phyloP scores from a whole-genome alignment of 2,113 vertebrate species.

The Pan troglodytes region NHGRI_mPanTro3-v2.1_pri NC_072416.2:68333501-68334000 shows the following conservation, averaged over 20 bases:
- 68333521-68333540: too few species aligned
- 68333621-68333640: conserved; percentile 9
- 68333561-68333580: too few species aligned
- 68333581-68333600: neutral
- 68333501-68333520: too few species aligned
- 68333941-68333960: neutral
- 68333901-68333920: neutral
- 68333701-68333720: neutral
- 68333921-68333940: neutral
- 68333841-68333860: neutral
- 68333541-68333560: too few species aligned
- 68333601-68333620: conserved; percentile 8
- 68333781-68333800: neutral
- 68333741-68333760: neutral
- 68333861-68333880: neutral
- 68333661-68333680: neutral
- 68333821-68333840: neutral
- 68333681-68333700: neutral
- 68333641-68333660: conserved; percentile 40
- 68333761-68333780: neutral
- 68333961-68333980: neutral
- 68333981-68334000: neutral
- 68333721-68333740: neutral
- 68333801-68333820: neutral
- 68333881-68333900: neutral